A percentile compares a stretch with the other conserved stretches of the same genome.
Evolutionary conservation across 2,888 invertebrate genomes (phyloP).

Genomic region (Xestia sexstrigata): DNA sequence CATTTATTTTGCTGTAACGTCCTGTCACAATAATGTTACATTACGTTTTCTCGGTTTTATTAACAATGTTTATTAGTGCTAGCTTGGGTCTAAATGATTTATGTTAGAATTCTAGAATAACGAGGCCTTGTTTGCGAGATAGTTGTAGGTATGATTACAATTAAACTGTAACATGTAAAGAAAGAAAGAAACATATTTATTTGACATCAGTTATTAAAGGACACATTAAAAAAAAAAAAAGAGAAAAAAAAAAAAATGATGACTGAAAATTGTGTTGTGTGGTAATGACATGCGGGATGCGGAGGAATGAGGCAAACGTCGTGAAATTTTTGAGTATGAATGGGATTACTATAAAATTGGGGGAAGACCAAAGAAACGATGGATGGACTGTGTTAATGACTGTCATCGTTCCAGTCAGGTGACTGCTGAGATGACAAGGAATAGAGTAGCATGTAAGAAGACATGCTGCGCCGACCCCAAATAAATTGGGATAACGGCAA

Average conservation of each 20-base stretch:
- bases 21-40: constrained; percentile 34
- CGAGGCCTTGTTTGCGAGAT: neutral
- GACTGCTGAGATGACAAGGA: neutral
- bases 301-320: neutral
- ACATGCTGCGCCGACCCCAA: neutral
- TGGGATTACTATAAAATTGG: neutral
- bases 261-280: neutral
- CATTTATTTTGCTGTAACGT: constrained; percentile 48
- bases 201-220: too few species aligned
- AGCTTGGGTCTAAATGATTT: constrained; percentile 28
- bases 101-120: constrained; percentile 23
- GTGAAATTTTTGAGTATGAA: neutral
- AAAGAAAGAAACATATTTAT: too few species aligned
- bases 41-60: constrained; percentile 49
- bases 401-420: neutral
- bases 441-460: neutral
- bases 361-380: neutral
- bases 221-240: too few species aligned
- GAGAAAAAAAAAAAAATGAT: neutral
- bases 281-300: neutral
- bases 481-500: neutral
- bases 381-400: neutral
- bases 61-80: constrained; percentile 39
- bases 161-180: neutral
- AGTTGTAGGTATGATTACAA: neutral